Percentiles rank a stretch among this genome's conserved stretches.
phyloP scores from a whole-genome alignment of 37 sponge, comb jelly and placozoan species.

The Eunapius fragilis region DNA sequence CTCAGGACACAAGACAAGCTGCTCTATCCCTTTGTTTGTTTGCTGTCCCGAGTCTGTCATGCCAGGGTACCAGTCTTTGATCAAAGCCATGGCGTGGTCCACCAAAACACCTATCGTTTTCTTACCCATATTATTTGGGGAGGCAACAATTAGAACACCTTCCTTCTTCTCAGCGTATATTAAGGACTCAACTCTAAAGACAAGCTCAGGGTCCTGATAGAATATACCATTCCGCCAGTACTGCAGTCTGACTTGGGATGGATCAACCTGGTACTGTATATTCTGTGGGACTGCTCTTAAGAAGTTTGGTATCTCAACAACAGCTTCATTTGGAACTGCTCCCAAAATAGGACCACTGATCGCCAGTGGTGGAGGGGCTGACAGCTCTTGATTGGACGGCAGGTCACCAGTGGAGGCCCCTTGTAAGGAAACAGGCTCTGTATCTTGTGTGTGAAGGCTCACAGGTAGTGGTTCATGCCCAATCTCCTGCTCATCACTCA shows the following conservation, averaged over 20 bases:
- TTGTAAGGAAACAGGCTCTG: neutral
- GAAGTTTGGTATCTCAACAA: constrained; percentile 26
- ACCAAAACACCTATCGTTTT: constrained; percentile 58
- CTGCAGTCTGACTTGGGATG: constrained; percentile 19
- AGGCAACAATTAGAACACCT: constrained; percentile 58
- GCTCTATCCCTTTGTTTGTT: constrained; percentile 34
- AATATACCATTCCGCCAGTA: constrained; percentile 73
- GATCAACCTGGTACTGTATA: neutral
- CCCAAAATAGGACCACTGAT: neutral
- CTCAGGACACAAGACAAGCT: constrained; percentile 50
- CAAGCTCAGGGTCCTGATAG: constrained; percentile 39
- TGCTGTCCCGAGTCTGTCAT: constrained; percentile 11
- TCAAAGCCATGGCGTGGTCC: constrained; percentile 54
- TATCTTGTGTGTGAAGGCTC: neutral
- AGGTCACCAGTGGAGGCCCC: neutral
- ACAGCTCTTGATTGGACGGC: neutral
- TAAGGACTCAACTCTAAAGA: constrained; percentile 61
- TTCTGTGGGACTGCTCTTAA: constrained; percentile 3
- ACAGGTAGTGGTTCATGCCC: no score
- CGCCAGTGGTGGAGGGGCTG: neutral
- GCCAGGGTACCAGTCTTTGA: constrained; percentile 76
- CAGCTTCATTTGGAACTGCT: neutral
- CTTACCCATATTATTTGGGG: constrained; percentile 38
- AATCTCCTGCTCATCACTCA: neutral
- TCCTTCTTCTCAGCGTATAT: constrained; percentile 11